Conservation (phyloP, 2,797 vertebrate species). For the Cuculus canorus region DNA sequence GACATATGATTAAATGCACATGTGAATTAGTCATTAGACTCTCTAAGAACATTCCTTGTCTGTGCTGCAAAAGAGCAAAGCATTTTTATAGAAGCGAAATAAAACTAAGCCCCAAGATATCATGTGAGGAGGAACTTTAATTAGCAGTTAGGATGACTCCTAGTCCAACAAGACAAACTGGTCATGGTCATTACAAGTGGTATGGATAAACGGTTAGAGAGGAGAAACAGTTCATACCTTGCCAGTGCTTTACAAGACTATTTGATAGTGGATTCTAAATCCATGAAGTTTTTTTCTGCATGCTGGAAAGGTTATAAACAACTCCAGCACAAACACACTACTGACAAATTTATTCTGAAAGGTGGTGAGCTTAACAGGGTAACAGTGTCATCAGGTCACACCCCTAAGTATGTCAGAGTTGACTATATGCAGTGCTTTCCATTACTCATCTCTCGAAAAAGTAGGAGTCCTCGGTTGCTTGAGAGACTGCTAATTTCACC, state of each 20-base stretch:
- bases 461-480: neutral
- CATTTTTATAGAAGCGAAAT: neutral
- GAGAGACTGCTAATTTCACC: neutral
- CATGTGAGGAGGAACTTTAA: neutral
- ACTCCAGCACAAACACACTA: neutral
- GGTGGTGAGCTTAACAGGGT: neutral
- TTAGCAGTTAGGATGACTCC: neutral
- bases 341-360: slow-evolving; percentile 53
- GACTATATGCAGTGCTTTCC: neutral
- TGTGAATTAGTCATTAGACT: neutral
- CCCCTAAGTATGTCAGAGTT: neutral
- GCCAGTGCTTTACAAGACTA: neutral
- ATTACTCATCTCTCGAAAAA: neutral
- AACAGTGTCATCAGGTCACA: neutral
- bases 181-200: neutral
- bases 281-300: neutral
- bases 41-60: slow-evolving; percentile 5
- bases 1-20: slow-evolving; percentile 15
- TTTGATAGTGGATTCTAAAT: neutral
- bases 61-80: neutral
- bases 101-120: neutral
- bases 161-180: neutral
- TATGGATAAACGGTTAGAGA: neutral
- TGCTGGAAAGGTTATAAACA: slow-evolving; percentile 13
- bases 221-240: neutral